A percentile compares a stretch with the other conserved stretches of the same genome.
phyloP scores from a whole-genome alignment of 2,113 vertebrate genomes.

The Laterallus jamaicensis region DNA sequence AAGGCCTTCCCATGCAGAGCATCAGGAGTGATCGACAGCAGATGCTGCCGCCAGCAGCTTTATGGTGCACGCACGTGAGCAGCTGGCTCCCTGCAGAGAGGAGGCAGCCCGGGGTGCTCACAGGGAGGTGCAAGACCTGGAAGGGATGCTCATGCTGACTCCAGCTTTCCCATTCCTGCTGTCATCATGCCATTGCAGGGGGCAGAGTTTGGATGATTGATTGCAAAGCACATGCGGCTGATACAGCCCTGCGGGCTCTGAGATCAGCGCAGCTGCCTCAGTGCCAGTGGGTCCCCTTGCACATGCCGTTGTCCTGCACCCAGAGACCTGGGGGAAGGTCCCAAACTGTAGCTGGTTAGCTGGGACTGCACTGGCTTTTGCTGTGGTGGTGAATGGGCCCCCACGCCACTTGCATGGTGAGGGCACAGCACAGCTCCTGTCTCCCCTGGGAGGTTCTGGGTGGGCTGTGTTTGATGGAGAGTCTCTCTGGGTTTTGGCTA shows the following conservation, averaged over 20 bases:
- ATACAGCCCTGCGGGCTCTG: fast-evolving
- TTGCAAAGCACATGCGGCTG: fast-evolving
- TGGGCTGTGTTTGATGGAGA: not conserved
- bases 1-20: not conserved
- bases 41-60: not conserved
- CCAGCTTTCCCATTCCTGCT: fast-evolving
- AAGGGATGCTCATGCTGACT: not conserved
- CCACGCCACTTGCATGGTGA: fast-evolving
- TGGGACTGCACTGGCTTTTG: not conserved
- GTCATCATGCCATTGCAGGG: fast-evolving
- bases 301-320: fast-evolving
- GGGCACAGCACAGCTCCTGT: not conserved
- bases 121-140: not conserved
- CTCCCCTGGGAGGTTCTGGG: not conserved
- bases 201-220: not conserved
- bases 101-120: fast-evolving
- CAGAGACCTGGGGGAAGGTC: fast-evolving
- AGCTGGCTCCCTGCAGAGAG: fast-evolving
- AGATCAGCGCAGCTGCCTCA: fast-evolving
- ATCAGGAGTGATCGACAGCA: fast-evolving
- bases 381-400: not conserved
- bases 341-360: not conserved
- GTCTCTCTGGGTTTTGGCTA: not conserved
- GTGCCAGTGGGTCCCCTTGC: not conserved
- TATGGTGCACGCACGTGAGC: fast-evolving